phyloP scores from a whole-genome alignment of 1,140 invertebrate species.

The Drosophila funebris region DNA sequence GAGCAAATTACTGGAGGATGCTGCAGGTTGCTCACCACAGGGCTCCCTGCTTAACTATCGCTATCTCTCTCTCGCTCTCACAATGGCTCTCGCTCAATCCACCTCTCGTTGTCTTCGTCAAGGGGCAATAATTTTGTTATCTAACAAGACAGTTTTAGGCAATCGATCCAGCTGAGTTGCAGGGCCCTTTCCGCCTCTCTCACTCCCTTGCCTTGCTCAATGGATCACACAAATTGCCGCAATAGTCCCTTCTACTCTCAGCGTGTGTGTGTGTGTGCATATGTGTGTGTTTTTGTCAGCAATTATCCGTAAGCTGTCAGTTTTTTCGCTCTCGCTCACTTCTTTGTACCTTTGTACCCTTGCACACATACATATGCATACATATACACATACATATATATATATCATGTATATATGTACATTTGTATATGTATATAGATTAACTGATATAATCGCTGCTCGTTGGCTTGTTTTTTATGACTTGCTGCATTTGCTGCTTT shows the following conservation, averaged over 20 bases:
- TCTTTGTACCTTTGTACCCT: constrained; percentile 1
- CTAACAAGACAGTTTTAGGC: constrained; percentile 74
- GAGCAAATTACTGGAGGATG: constrained; percentile 63
- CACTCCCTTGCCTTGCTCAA: constrained; percentile 54
- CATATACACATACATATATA: neutral
- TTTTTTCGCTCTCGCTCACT: constrained; percentile 66
- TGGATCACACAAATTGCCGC: constrained; percentile 78
- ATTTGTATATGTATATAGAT: constrained; percentile 54
- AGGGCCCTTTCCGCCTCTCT: neutral
- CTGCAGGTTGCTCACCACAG: constrained; percentile 45
- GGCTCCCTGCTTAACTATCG: constrained; percentile 5
- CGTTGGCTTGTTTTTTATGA: constrained; percentile 58
- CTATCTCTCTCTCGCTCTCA: constrained; percentile 4
- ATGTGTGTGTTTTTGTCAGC: constrained; percentile 61
- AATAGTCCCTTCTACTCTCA: constrained; percentile 6
- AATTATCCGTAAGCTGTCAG: constrained; percentile 83
- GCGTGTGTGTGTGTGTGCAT: constrained; percentile 8
- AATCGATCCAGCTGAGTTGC: constrained; percentile 55
- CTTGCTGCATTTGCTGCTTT: constrained; percentile 45
- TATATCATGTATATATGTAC: neutral
- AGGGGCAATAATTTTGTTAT: constrained; percentile 75
- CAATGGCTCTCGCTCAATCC: neutral
- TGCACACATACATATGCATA: neutral
- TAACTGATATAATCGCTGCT: constrained; percentile 56
- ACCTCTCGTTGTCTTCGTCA: neutral